These are phyloP conservation scores for Anguilla anguilla DNA, from an alignment of 2,797 vertebrate genomes.

Conservation along the genomic window DNA sequence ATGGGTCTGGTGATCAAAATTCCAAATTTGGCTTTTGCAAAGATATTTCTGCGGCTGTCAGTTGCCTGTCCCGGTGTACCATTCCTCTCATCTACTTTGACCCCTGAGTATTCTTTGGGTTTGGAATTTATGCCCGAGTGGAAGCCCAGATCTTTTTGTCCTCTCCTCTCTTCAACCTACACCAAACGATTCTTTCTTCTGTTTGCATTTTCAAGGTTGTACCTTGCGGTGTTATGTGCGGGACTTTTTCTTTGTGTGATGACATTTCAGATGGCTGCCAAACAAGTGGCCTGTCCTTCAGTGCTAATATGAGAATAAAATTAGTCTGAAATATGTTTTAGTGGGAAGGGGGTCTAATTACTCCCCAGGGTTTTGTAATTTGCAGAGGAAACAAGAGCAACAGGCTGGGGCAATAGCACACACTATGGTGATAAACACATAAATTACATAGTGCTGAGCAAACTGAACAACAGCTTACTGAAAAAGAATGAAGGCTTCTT, in stretches of 20 bases:
- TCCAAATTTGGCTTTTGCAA: background rate
- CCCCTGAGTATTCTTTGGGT: background rate
- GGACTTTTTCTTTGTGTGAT: background rate
- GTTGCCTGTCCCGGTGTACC: background rate
- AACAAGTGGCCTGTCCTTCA: background rate
- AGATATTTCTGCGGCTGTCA: background rate
- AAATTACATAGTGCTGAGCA: constrained; percentile 21
- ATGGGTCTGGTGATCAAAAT: background rate
- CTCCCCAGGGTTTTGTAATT: constrained; percentile 51
- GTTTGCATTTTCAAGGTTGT: background rate
- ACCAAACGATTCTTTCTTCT: background rate
- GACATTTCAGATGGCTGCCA: constrained; percentile 4
- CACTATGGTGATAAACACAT: constrained; percentile 47
- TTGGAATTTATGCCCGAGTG: background rate
- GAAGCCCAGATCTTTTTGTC: background rate
- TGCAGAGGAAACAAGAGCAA: constrained; percentile 51
- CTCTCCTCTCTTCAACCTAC: background rate
- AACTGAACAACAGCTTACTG: background rate
- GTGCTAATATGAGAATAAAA: background rate
- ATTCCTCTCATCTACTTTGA: background rate
- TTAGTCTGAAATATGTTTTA: constrained; percentile 30
- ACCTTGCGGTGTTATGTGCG: background rate
- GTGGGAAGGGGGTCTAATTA: constrained; percentile 59
- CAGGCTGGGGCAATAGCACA: constrained; percentile 41
- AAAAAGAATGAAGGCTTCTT: constrained; percentile 26